Conservation (phyloP, 2,113 vertebrate species). For the Podilymbus podiceps region DNA sequence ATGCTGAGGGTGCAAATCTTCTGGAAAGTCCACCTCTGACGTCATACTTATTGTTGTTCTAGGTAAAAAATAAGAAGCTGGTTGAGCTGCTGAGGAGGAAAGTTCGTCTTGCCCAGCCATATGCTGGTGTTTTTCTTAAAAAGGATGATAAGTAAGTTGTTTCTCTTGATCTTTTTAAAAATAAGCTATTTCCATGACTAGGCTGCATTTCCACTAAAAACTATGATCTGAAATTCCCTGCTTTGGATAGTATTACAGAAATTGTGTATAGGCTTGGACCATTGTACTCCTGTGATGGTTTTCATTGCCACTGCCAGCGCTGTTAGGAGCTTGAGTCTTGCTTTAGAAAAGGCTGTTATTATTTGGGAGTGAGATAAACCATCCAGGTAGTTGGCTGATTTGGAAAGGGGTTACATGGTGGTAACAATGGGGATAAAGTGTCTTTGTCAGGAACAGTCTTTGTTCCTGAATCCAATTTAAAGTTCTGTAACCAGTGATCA, state of each 20-base stretch:
- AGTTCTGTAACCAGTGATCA: neutral
- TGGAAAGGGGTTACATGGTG: neutral
- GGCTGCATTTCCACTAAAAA: neutral
- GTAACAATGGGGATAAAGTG: neutral
- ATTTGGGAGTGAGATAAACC: neutral
- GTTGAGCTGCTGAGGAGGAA: constrained; percentile 93
- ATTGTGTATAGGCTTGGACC: neutral
- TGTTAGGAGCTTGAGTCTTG: neutral
- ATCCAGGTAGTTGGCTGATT: neutral
- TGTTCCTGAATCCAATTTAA: neutral
- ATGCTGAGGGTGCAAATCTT: neutral
- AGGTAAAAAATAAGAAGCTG: constrained; percentile 94
- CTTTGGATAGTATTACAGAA: neutral
- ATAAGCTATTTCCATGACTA: neutral
- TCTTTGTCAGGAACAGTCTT: too few species aligned
- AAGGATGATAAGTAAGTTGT: constrained; percentile 88
- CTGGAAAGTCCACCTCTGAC: neutral
- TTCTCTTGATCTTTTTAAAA: neutral
- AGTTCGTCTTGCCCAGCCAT: constrained; percentile 93
- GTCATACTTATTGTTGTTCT: neutral
- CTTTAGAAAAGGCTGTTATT: neutral
- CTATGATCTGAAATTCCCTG: neutral
- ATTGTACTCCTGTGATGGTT: neutral
- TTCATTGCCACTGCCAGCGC: neutral
- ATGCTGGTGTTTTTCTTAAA: constrained; percentile 94